A percentile compares a stretch with the other conserved stretches of the same genome.
phyloP scores from a whole-genome alignment of 2,797 vertebrate species.

The Oryzias dopingdopingensis region DNA sequence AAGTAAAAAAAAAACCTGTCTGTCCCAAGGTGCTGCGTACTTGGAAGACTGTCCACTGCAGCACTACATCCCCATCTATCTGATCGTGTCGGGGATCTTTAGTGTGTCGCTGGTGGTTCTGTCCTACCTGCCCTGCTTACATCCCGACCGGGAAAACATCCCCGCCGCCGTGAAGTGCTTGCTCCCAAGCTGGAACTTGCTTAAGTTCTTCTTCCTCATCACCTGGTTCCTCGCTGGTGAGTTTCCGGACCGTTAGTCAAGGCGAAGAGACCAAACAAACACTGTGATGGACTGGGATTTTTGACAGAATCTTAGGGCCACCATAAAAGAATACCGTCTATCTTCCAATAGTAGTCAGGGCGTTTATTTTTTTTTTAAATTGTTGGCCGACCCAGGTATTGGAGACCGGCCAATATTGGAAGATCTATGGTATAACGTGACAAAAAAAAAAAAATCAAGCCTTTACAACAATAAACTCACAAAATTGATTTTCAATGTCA shows the following conservation, averaged over 20 bases:
- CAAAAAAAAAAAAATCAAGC: no score
- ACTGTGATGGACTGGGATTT: neutral
- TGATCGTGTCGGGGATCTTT: constrained; percentile 70
- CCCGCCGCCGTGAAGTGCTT: neutral
- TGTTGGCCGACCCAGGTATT: no score
- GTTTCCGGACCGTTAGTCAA: neutral
- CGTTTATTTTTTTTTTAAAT: no score
- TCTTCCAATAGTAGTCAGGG: no score
- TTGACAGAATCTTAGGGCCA: no score
- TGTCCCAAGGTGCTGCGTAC: constrained; percentile 55
- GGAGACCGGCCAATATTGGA: no score
- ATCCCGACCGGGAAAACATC: constrained; percentile 3
- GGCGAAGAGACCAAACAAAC: neutral
- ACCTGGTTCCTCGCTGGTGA: constrained; percentile 77
- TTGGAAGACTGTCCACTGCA: constrained; percentile 68
- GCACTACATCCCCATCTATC: constrained; percentile 74
- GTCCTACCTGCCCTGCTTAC: constrained; percentile 58
- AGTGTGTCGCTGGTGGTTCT: constrained; percentile 42
- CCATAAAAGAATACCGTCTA: no score
- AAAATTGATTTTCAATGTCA: no score
- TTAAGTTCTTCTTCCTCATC: constrained; percentile 56
- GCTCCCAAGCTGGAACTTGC: constrained; percentile 41
- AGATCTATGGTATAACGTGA: no score
- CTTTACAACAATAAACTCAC: no score
- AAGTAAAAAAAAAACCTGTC: neutral